Conservation (phyloP, 2,113 vertebrate genomes). For the Xiphorhynchus elegans region DNA sequence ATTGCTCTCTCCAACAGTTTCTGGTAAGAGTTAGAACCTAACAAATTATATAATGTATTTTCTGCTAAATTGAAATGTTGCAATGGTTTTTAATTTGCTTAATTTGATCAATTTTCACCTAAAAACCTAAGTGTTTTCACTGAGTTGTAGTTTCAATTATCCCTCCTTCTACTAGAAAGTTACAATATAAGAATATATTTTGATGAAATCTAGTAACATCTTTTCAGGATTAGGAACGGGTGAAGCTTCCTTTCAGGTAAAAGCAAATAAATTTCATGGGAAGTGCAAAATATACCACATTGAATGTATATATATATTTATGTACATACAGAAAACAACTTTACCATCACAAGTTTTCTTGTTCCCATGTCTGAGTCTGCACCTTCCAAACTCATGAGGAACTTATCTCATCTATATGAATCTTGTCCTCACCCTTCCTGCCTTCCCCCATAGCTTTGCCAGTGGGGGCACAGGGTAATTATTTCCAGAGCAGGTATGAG, state of each 20-base stretch:
- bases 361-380: neutral
- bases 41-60: neutral
- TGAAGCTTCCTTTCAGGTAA: neutral
- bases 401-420: fast-evolving
- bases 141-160: neutral
- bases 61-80: neutral
- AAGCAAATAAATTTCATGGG: neutral
- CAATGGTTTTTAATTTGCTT: neutral
- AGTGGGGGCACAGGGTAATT: neutral
- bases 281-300: neutral
- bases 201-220: neutral
- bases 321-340: neutral
- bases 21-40: neutral
- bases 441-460: neutral
- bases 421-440: neutral
- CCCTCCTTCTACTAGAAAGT: neutral
- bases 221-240: neutral
- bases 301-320: neutral
- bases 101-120: neutral
- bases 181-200: neutral
- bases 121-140: neutral
- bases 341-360: neutral
- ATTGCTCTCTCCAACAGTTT: neutral
- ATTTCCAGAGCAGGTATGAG: neutral
- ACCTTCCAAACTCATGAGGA: neutral